Evolutionary conservation across 2,797 vertebrate genomes (phyloP).

Genomic region (Hydrocynus forskahlii): DNA sequence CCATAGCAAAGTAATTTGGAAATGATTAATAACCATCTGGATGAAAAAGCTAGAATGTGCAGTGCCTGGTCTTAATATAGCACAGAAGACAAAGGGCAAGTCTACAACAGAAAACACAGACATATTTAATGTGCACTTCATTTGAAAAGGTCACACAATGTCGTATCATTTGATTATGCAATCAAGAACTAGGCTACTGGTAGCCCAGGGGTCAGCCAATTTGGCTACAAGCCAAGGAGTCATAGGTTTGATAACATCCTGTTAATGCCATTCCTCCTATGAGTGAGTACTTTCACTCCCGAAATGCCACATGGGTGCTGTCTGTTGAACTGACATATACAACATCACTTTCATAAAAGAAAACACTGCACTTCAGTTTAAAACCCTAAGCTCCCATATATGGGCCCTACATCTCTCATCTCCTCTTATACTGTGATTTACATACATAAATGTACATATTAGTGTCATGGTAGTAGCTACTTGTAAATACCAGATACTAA

Average conservation of each 20-base stretch:
- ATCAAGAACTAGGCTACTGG: neutral
- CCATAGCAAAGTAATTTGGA: neutral
- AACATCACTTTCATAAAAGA: neutral
- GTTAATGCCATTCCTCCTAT: neutral
- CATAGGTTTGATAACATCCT: constrained; percentile 1
- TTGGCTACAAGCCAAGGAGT: constrained; percentile 1
- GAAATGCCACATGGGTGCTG: neutral
- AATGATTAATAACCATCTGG: neutral
- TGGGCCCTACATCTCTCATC: too few species aligned
- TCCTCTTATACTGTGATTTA: too few species aligned
- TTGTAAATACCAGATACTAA: too few species aligned
- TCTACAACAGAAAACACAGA: neutral
- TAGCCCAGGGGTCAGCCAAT: neutral
- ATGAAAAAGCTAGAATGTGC: neutral
- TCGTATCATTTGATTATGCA: constrained; percentile 8
- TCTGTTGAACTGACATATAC: neutral
- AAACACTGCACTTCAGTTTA: neutral
- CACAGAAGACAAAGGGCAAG: neutral
- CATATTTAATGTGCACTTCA: neutral
- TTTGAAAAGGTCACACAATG: constrained; percentile 21
- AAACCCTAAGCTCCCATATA: neutral
- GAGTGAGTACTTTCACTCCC: constrained; percentile 1
- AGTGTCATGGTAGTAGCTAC: too few species aligned
- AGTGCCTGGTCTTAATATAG: neutral
- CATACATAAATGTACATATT: too few species aligned